Conservation (phyloP, 2,113 vertebrate species). For the Paedocypris sp. region DNA sequence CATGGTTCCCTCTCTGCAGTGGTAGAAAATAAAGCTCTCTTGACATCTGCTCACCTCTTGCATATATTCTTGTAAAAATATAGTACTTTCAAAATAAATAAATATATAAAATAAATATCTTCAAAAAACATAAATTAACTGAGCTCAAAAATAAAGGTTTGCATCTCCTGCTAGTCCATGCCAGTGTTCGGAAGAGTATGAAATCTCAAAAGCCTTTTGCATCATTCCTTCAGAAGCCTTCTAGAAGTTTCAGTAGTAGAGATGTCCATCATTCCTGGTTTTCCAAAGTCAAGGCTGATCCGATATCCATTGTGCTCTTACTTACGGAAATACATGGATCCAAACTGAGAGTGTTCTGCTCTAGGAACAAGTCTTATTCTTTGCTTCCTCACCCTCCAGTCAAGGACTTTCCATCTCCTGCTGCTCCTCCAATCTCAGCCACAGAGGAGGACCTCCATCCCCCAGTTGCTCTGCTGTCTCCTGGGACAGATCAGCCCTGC, state of each 20-base stretch:
- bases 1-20: constrained; percentile 1
- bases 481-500: not conserved
- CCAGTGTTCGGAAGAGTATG: constrained; percentile 33
- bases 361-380: not conserved
- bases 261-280: constrained; percentile 19
- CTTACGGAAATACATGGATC: not conserved
- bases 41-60: constrained; percentile 37
- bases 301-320: not conserved
- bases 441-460: not conserved
- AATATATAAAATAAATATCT: constrained; percentile 73
- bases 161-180: constrained; percentile 35
- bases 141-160: constrained; percentile 36
- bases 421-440: not conserved
- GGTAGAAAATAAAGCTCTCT: constrained; percentile 38
- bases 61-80: constrained; percentile 65
- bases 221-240: constrained; percentile 51
- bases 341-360: constrained; percentile 1
- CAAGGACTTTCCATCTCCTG: constrained; percentile 8
- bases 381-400: not conserved
- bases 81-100: constrained; percentile 70
- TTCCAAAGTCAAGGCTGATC: not conserved
- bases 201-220: constrained; percentile 29
- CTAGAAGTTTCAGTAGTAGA: constrained; percentile 29
- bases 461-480: not conserved
- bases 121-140: constrained; percentile 60